A percentile compares a stretch with the other conserved stretches of the same genome.
These are phyloP conservation scores for Montipora capitata DNA, from an alignment of 92 coral and sea anemone genomes.

Conservation along the genomic window DNA sequence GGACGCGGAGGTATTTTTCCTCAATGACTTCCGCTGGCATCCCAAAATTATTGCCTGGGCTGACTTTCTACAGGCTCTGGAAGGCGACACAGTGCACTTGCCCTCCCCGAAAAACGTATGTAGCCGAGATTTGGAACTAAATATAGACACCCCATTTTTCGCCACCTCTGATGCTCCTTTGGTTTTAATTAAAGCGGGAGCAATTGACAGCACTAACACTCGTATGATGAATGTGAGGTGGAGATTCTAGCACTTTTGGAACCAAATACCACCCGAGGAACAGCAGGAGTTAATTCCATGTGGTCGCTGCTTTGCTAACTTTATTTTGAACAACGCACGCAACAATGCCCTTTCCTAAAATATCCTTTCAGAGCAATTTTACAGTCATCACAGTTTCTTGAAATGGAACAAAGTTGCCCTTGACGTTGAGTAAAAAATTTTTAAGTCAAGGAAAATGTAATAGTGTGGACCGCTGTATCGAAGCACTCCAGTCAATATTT, in stretches of 20 bases:
- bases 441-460: too few species aligned
- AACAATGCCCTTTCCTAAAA: too few species aligned
- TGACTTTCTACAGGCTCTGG: conserved; percentile 65
- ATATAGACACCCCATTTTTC: conserved; percentile 43
- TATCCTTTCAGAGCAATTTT: too few species aligned
- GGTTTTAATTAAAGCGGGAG: conserved; percentile 6
- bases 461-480: neutral
- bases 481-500: neutral
- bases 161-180: conserved; percentile 14
- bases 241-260: too few species aligned
- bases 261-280: too few species aligned
- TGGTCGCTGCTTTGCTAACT: conserved; percentile 1
- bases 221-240: too few species aligned
- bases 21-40: conserved; percentile 75
- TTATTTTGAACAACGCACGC: neutral
- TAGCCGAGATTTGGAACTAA: conserved; percentile 42
- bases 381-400: too few species aligned
- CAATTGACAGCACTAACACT: neutral
- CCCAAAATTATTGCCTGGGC: conserved; percentile 69
- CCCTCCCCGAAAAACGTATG: conserved; percentile 54
- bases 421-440: too few species aligned
- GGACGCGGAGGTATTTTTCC: conserved; percentile 54
- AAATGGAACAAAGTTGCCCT: too few species aligned
- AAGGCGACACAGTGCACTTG: conserved; percentile 56
- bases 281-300: neutral